These are phyloP conservation scores for Euglossa dilemma DNA, from an alignment of 1,140 invertebrate genomes.

Conservation along the genomic window DNA sequence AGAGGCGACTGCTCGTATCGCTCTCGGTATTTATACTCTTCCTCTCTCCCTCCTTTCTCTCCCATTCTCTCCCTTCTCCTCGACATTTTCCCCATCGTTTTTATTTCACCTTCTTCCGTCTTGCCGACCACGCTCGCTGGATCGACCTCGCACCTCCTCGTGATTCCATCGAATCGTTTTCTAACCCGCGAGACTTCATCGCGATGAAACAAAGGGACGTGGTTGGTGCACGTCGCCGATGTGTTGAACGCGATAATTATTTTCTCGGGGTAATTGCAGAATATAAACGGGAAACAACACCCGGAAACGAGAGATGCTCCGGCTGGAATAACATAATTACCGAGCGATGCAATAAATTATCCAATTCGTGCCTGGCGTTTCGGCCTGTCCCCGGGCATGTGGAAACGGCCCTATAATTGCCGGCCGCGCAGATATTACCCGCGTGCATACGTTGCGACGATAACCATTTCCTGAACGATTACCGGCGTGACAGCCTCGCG, in stretches of 20 bases:
- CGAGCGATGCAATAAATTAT: conserved; percentile 10
- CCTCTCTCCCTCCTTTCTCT: neutral
- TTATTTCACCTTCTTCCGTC: neutral
- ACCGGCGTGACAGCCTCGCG: no score
- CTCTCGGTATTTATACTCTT: neutral
- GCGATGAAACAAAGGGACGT: no score
- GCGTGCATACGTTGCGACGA: neutral
- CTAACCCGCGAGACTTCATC: neutral
- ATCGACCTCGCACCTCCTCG: neutral
- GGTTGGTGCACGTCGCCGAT: no score
- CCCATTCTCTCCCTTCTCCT: neutral
- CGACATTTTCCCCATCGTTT: neutral
- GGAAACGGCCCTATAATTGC: neutral
- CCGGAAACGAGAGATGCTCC: neutral
- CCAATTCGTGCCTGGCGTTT: neutral
- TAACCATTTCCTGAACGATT: neutral
- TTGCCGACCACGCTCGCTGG: neutral
- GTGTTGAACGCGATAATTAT: conserved; percentile 15
- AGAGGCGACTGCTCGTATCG: neutral
- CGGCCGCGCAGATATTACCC: conserved; percentile 15
- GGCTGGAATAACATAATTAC: conserved; percentile 21
- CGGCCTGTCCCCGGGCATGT: neutral
- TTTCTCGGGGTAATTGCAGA: neutral
- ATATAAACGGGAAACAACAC: neutral
- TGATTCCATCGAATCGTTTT: neutral